Conservation (phyloP, 2,888 invertebrate genomes). For the Harmothoe impar region DNA sequence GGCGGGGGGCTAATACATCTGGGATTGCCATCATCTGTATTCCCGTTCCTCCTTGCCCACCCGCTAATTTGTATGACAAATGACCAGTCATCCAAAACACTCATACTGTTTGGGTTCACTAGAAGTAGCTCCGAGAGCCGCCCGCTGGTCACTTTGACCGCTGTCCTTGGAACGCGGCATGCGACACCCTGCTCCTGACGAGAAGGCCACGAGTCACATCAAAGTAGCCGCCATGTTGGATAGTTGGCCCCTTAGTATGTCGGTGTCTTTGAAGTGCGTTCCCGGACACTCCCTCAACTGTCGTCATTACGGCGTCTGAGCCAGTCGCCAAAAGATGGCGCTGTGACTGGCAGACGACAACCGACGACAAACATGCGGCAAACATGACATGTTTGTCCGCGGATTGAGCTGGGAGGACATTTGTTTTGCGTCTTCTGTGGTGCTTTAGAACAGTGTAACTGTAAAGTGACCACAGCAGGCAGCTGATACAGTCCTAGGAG, state of each 20-base stretch:
- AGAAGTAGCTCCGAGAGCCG: neutral
- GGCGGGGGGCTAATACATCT: too few relatives aligned
- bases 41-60: too few relatives aligned
- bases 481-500: too few relatives aligned
- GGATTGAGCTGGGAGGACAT: neutral
- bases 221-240: conserved; percentile 45
- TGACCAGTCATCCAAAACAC: neutral
- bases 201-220: neutral
- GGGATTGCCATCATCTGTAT: too few relatives aligned
- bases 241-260: neutral
- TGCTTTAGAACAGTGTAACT: neutral
- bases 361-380: too few relatives aligned
- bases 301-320: conserved; percentile 28
- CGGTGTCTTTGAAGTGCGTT: neutral
- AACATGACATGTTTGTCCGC: neutral
- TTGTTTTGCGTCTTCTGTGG: neutral
- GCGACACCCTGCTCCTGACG: neutral
- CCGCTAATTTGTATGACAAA: conserved; percentile 1
- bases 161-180: neutral
- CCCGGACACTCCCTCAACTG: neutral
- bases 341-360: neutral
- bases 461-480: neutral
- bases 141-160: conserved; percentile 16
- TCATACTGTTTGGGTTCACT: conserved; percentile 29
- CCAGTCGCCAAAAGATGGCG: neutral